Evolutionary conservation across 64 coral and sea anemone genomes (phyloP).

Genomic region (Pocillopora damicornis): DNA sequence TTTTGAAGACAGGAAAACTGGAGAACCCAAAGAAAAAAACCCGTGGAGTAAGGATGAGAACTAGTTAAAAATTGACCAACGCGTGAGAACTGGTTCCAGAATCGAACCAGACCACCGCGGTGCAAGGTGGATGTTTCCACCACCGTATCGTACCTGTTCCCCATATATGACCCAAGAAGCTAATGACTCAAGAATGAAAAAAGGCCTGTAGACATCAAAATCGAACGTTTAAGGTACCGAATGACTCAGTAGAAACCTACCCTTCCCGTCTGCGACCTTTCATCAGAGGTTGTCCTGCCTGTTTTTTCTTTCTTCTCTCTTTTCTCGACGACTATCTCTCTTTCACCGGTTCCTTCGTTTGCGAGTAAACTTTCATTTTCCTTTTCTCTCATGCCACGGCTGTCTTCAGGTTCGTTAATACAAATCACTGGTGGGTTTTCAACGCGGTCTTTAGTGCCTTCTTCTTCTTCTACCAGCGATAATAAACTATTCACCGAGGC

Average conservation of each 20-base stretch:
- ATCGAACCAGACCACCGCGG: no score
- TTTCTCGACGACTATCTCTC: not conserved
- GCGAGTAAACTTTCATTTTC: not conserved
- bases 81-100: no score
- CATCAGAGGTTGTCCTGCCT: slow-evolving; percentile 35
- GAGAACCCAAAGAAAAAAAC: no score
- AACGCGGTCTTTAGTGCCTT: not conserved
- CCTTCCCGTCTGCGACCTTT: slow-evolving; percentile 47
- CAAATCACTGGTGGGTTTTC: not conserved
- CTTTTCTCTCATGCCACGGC: not conserved
- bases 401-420: not conserved
- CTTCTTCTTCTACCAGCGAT: slow-evolving; percentile 1
- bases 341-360: not conserved
- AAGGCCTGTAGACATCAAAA: not conserved
- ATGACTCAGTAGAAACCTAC: not conserved
- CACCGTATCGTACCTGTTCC: no score
- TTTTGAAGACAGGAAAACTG: no score
- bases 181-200: not conserved
- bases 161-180: not conserved
- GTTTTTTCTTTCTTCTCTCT: not conserved
- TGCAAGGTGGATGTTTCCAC: no score
- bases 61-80: no score
- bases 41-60: no score
- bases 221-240: not conserved
- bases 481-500: slow-evolving; percentile 21